Evolutionary conservation across 2,797 vertebrate species (phyloP).

Genomic region (Cynodonichthys magdalenae): DNA sequence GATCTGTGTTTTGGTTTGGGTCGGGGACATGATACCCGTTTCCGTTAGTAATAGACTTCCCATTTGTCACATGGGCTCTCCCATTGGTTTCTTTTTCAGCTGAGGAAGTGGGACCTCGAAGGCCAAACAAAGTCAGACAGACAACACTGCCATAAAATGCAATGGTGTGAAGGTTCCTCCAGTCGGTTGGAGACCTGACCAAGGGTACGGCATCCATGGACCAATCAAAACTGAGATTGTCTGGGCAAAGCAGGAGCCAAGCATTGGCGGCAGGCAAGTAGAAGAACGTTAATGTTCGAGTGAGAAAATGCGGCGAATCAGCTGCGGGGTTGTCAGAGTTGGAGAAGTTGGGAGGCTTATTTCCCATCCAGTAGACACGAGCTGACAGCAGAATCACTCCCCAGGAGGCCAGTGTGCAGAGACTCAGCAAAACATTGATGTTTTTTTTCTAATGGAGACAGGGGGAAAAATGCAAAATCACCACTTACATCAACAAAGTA

Average conservation of each 20-base stretch:
- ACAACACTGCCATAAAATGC: conserved; percentile 89
- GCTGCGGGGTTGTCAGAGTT: conserved; percentile 99
- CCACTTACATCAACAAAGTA: not conserved
- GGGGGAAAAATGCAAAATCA: conserved; percentile 28
- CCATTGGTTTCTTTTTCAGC: conserved; percentile 82
- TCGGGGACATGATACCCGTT: conserved; percentile 69
- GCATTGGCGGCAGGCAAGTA: conserved; percentile 93
- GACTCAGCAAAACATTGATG: conserved; percentile 84
- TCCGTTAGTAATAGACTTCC: conserved; percentile 83
- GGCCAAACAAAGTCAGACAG: conserved; percentile 84
- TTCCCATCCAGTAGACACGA: conserved; percentile 99
- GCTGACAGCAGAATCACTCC: conserved; percentile 87
- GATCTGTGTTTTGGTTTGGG: conserved; percentile 76
- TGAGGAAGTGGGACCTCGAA: conserved; percentile 72
- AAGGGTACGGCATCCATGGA: conserved; percentile 98
- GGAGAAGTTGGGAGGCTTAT: conserved; percentile 97
- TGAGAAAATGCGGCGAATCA: conserved; percentile 90
- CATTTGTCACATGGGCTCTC: conserved; percentile 76
- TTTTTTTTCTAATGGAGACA: conserved; percentile 85
- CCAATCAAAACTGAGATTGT: conserved; percentile 98
- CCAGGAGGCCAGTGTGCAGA: conserved; percentile 87
- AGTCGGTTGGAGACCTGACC: conserved; percentile 87
- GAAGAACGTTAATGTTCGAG: conserved; percentile 90
- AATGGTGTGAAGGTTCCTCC: conserved; percentile 94
- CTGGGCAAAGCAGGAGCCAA: conserved; percentile 95